Percentiles rank a stretch among this genome's conserved stretches.
Conservation (phyloP, 2,113 vertebrate species). For the Bolborhynchus lineola region DNA sequence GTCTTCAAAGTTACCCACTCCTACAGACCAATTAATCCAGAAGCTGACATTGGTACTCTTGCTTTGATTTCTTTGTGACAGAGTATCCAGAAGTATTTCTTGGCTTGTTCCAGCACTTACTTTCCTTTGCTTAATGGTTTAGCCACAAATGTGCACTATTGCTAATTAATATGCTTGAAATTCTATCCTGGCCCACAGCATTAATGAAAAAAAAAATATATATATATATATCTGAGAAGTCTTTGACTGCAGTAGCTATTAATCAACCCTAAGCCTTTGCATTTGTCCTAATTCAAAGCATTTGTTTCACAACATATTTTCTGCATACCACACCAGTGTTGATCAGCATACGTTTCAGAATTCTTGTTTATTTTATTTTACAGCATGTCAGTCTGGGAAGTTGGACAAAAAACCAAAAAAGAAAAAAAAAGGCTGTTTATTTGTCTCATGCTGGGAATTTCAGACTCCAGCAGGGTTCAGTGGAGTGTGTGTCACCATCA, state of each 20-base stretch:
- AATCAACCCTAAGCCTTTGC: constrained; percentile 47
- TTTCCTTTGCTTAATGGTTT: constrained; percentile 52
- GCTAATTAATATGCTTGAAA: constrained; percentile 68
- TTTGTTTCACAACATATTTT: constrained; percentile 56
- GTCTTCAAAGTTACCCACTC: constrained; percentile 29
- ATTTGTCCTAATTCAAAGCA: constrained; percentile 61
- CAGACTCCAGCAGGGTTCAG: constrained; percentile 36
- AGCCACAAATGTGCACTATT: constrained; percentile 53
- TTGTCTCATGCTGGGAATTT: constrained; percentile 39
- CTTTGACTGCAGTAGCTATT: constrained; percentile 52
- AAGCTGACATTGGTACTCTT: constrained; percentile 11
- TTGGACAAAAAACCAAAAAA: neutral
- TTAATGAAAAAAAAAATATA: neutral
- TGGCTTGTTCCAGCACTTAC: constrained; percentile 45
- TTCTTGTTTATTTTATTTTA: constrained; percentile 48
- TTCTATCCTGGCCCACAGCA: constrained; percentile 50
- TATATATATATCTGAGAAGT: constrained; percentile 8
- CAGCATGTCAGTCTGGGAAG: constrained; percentile 43
- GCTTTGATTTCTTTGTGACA: constrained; percentile 53
- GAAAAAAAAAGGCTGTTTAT: constrained; percentile 3
- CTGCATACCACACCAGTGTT: constrained; percentile 34
- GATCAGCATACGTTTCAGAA: constrained; percentile 48
- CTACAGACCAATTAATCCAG: constrained; percentile 32
- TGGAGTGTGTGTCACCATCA: constrained; percentile 39
- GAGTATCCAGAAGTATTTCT: constrained; percentile 50